phyloP scores from a whole-genome alignment of 2,113 vertebrate species.

The Proteles cristata region DNA sequence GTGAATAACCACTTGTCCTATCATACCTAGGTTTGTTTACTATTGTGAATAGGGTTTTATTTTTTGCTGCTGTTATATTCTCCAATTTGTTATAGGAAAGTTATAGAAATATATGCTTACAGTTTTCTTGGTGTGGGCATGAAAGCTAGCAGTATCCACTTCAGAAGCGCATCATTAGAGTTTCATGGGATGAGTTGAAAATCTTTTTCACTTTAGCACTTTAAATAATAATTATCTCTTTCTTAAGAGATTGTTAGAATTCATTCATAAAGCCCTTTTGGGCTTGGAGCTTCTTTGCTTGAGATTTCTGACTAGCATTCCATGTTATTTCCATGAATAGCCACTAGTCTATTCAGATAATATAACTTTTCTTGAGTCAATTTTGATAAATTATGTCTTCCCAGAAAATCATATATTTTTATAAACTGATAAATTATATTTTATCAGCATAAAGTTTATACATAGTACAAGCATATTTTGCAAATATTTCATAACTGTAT shows the following conservation, averaged over 20 bases:
- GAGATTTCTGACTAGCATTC: background rate
- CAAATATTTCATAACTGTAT: background rate
- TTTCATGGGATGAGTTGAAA: background rate
- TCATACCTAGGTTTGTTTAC: background rate
- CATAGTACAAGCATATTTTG: background rate
- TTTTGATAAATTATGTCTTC: background rate
- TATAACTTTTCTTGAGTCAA: background rate
- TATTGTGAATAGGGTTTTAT: background rate
- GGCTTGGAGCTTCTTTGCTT: background rate
- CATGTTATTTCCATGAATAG: background rate
- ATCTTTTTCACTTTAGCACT: background rate
- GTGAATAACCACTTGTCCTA: background rate
- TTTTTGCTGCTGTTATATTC: background rate
- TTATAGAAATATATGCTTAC: background rate
- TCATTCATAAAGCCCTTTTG: background rate
- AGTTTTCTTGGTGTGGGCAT: background rate
- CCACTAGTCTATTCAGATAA: background rate
- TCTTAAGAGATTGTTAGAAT: background rate
- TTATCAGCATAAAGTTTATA: background rate
- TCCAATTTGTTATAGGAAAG: background rate
- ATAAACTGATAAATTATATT: background rate
- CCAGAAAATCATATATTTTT: background rate
- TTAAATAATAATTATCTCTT: conserved; percentile 14
- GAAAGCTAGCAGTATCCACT: background rate
- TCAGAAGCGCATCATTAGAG: background rate